Base-by-base conservation (phyloP, 2,888 invertebrate species). In the Aquatica leii region DNA sequence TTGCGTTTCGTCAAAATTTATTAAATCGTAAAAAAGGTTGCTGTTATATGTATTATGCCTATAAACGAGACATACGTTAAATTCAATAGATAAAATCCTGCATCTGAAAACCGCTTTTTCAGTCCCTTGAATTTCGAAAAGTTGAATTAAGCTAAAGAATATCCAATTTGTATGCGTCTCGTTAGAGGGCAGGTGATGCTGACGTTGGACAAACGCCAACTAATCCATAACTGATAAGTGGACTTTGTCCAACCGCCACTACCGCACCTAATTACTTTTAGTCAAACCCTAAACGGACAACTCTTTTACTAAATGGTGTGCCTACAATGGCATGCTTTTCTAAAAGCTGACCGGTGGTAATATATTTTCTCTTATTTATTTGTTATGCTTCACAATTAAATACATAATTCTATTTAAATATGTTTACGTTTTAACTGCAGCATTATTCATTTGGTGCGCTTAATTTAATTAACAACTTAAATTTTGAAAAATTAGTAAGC, bases 211-310 rank as follows among this genome's bases (percentile, higher is more conserved):
- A 74, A 76, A 75, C 76, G 76, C 74, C 70, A 75, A 69, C 74
- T 74, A 76, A 75, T 75, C 76, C 75, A 74, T 71, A 74, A 74
- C 74, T 71, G 74, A 75, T 75, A 75, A 75, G 71, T 67, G 55
- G 66, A 62, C 75, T 75, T 75, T 69, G 68, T 67, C 53, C 61
- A 51, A 54, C 55, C 56, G 69, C 69, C 69, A 68, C 66, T 70
- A 70, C n/a, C 68, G 60, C 62, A 34, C 62, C 71, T 70, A 70
- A 70, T 70, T 70, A 70, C 66, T 54, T 53, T 61, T 34, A 55
- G 52, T 57, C 24, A 59, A 46, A 55, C 65, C 65, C 66, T 62
- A 65, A 64, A 69, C 63, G 59, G 56, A 54, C 63, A 69, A 67
- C 65, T 65, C 67, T 66, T 63, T 65, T 58, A 37, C 43, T 56